Evolutionary conservation across 2,113 vertebrate genomes (phyloP), one percentile per base, ranked within the genome.

Genomic region (Hemichromis elongatus): DNA sequence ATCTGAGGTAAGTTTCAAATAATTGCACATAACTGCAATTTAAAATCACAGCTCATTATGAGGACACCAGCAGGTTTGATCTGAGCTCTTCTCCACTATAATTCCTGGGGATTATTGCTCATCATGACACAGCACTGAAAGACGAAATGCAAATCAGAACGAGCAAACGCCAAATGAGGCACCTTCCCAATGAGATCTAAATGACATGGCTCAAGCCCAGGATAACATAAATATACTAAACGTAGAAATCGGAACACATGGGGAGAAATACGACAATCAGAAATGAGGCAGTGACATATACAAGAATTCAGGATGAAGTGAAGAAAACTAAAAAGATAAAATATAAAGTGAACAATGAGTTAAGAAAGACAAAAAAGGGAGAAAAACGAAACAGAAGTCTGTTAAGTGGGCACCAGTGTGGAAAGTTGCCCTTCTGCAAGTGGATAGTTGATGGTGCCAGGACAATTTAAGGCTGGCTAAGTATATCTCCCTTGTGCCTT

Each of bases 41-140:
- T 85, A 91, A 94, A 94, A 94, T 93, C 89, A 55, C 81, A 59
- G 82, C 88, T 91, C 89, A 93, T 92, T 90, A 88, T 40, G 28
- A 80, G 82, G 89, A 79, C 83, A 83, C 75, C 73, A 66, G 33
- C 78, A 77, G 86, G 84, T 90, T 83, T 89, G 88, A 92, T 91
- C 86, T 30, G 85, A 89, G 82, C 75, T 35, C 86, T 54, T 92
- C 89, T 80, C 54, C 85, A 61, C 90, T 92, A 89, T 89, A 86
- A 93, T 92, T 89, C 89, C 55, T 35, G 73, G 33, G 85, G 85
- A 92, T 89, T 89, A 91, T 57, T 88, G 81, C 81, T 93, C 80
- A 90, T 91, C 86, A 10, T 84, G 84, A 86, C 81, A 77, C 61
- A 3, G 52, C 79, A 79, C 73, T 86, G 82, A 90, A 82, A 85